Conservation (phyloP, 1,140 invertebrate species). For the Acromyrmex echinatior region DNA sequence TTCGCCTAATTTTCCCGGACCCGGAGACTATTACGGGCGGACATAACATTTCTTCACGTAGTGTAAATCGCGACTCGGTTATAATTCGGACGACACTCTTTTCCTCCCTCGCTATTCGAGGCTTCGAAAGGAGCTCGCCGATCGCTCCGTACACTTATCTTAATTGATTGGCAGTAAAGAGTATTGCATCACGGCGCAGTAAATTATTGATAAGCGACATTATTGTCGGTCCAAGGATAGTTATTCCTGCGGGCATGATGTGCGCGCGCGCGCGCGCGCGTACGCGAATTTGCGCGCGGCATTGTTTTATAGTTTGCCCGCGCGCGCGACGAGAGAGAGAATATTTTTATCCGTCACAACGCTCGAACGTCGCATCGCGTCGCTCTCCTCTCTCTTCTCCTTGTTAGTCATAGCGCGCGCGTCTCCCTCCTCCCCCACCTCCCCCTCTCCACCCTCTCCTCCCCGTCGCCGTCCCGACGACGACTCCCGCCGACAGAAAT, state of each 20-base stretch:
- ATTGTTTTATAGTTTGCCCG: slow-evolving; percentile 59
- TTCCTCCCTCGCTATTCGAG: not conserved
- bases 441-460: not conserved
- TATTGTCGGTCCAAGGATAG: slow-evolving; percentile 67
- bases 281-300: slow-evolving; percentile 33
- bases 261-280: not conserved
- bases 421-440: not conserved
- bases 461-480: not conserved
- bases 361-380: slow-evolving; percentile 30
- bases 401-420: slow-evolving; percentile 10
- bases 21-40: no score
- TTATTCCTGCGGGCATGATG: slow-evolving; percentile 52
- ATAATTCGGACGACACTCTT: not conserved
- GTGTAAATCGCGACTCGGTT: not conserved
- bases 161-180: slow-evolving; percentile 66
- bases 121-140: slow-evolving; percentile 38
- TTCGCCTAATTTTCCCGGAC: not conserved
- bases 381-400: not conserved
- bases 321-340: slow-evolving; percentile 22
- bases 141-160: slow-evolving; percentile 62
- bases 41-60: not conserved
- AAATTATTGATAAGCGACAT: slow-evolving; percentile 68
- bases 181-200: slow-evolving; percentile 62
- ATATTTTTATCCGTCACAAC: slow-evolving; percentile 59
- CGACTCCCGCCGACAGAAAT: slow-evolving; percentile 55